These are phyloP conservation scores for Mirza zaza DNA, from an alignment of 2,113 vertebrate genomes.

Conservation along the genomic window DNA sequence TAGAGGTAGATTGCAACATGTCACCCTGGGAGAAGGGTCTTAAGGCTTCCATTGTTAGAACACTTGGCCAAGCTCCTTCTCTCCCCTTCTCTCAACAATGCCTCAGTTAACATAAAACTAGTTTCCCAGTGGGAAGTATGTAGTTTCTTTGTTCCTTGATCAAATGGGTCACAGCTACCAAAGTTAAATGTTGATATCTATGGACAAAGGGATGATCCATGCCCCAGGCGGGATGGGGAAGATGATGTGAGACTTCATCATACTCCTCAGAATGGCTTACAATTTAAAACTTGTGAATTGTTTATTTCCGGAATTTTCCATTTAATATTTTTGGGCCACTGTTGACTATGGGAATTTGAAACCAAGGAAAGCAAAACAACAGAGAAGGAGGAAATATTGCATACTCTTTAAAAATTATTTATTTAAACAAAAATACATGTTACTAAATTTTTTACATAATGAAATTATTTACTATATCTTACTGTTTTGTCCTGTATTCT, in stretches of 20 bases:
- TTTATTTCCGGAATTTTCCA: background rate
- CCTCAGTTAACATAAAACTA: no score
- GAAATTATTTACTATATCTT: background rate
- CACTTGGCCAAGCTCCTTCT: no score
- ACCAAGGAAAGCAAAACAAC: background rate
- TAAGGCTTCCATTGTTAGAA: no score
- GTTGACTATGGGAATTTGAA: background rate
- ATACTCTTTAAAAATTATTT: background rate
- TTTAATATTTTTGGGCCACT: background rate
- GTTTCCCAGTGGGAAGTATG: no score
- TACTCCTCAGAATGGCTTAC: background rate
- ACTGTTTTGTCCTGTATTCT: background rate
- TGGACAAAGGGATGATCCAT: background rate
- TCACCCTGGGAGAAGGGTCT: no score
- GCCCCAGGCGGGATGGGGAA: background rate
- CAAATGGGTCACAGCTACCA: no score
- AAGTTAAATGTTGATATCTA: no score
- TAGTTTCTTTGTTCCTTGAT: no score
- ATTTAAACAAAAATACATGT: background rate
- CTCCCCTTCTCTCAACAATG: no score
- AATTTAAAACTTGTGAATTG: background rate
- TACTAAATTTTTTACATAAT: background rate
- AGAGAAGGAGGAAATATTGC: background rate
- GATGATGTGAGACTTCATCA: background rate
- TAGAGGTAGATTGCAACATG: no score